Evolutionary conservation across 2,113 vertebrate species (phyloP).

Genomic region (Philantomba maxwellii): DNA sequence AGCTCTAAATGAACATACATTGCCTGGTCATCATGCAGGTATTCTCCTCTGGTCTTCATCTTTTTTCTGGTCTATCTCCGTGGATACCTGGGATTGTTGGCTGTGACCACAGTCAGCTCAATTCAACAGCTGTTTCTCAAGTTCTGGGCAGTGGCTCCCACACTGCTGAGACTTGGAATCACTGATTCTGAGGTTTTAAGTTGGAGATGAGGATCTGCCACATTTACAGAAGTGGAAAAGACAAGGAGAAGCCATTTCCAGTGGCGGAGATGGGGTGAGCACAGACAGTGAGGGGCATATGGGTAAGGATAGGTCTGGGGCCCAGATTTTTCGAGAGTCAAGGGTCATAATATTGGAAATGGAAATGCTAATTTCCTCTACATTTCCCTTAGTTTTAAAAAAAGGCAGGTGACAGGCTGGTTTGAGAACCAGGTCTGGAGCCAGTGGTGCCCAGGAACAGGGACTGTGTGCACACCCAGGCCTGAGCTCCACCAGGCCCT

Average conservation of each 20-base stretch:
- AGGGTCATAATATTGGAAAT: neutral
- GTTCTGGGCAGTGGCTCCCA: neutral
- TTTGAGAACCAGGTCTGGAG: neutral
- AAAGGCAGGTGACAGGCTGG: neutral
- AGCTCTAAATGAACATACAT: neutral
- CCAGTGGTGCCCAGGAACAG: fast-evolving
- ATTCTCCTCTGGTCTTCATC: neutral
- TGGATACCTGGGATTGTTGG: neutral
- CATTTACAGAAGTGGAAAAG: neutral
- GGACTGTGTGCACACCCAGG: neutral
- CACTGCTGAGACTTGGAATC: neutral
- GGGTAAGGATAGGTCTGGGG: neutral
- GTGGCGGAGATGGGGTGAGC: neutral
- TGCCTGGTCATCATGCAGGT: neutral
- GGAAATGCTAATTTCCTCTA: neutral
- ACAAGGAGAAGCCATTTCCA: neutral
- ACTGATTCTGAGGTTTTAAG: neutral
- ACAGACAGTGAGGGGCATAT: neutral
- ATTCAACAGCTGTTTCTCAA: neutral
- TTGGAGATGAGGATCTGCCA: neutral
- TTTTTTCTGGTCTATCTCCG: neutral
- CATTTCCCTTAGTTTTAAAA: neutral
- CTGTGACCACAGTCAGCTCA: neutral
- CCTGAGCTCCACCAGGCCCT: neutral
- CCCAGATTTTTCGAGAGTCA: neutral